These are phyloP conservation scores for Pseudoips prasinana DNA, from an alignment of 2,888 invertebrate genomes.

Conservation along the genomic window DNA sequence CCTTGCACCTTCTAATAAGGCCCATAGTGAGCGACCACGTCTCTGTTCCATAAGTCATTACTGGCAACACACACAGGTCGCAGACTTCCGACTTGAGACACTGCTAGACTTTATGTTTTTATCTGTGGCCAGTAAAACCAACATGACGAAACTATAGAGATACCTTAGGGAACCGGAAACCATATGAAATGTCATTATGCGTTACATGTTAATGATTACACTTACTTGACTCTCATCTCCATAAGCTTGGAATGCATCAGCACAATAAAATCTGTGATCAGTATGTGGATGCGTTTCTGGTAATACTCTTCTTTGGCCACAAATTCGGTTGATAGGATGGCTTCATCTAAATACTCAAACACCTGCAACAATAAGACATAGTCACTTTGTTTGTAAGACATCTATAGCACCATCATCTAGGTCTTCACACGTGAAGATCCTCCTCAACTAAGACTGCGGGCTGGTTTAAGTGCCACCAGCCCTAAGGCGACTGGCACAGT, in stretches of 20 bases:
- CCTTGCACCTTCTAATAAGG: no score
- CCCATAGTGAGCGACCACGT: no score
- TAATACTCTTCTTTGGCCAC: constrained; percentile 90
- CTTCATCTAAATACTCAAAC: constrained; percentile 89
- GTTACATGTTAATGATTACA: no score
- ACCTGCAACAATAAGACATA: constrained; percentile 67
- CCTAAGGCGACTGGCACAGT: constrained; percentile 62
- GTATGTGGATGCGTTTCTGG: constrained; percentile 89
- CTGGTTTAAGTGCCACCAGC: constrained; percentile 64
- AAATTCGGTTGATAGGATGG: constrained; percentile 85
- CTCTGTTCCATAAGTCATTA: no score
- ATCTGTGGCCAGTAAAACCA: no score
- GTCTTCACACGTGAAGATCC: constrained; percentile 76
- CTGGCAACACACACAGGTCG: no score
- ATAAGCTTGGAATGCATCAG: constrained; percentile 93
- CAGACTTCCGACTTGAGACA: no score
- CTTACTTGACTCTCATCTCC: constrained; percentile 80
- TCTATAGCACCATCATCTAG: constrained; percentile 91
- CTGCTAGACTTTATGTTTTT: no score
- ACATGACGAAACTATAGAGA: no score
- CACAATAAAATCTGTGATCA: constrained; percentile 95
- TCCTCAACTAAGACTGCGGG: constrained; percentile 60
- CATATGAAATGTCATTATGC: no score
- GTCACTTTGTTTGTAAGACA: constrained; percentile 25
- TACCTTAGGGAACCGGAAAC: no score